Evolutionary conservation across 2,888 invertebrate genomes (phyloP), one percentile per base, ranked within the genome.

Genomic region (Scaptomyza parva): DNA sequence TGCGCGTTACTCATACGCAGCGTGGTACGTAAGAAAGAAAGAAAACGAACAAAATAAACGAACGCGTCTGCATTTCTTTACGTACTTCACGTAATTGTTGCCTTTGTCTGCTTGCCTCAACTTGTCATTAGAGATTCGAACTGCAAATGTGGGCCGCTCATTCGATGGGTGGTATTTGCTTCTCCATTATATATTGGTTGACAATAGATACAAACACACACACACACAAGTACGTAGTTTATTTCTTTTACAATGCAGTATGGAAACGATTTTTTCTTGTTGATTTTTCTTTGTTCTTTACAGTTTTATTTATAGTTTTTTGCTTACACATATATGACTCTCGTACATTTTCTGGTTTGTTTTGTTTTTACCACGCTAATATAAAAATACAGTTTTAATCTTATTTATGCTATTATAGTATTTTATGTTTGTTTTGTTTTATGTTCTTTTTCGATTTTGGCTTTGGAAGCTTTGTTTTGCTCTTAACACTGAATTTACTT

Each of bases 361-460:
- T 65, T 22, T 66, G 30, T 26, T 26, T 28, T 28, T 28, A 74
- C 64, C 45, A 68, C 75, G 58, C 85, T 82, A 72, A 83, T 85
- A 87, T 73, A 83, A 83, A 87, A 83, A 83, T 83, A 83, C 82
- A 83, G 57, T 77, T 76, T 75, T 83, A 47, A 69, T 67, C 75
- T 74, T 80, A 53, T 69, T 47, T 67, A 52, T 58, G 17, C 40
- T 30, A 28, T 8, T 17, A n/a, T n/a, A n/a, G n/a, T 24, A 45
- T 66, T 30, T 65, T n/a, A 12, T n/a, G 3, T 35, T 8, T 14
- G 40, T 9, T 39, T 35, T 41, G 14, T 17, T 7, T 45, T 20
- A 20, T 39, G 14, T 60, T 33, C 3, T 24, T 30, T 26, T 50
- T 50, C 41, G 39, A 52, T 47, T 64, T 74, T 74, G 82, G 79